Evolutionary conservation across 2,888 invertebrate species (phyloP).

Genomic region (Ariolimax columbianus): DNA sequence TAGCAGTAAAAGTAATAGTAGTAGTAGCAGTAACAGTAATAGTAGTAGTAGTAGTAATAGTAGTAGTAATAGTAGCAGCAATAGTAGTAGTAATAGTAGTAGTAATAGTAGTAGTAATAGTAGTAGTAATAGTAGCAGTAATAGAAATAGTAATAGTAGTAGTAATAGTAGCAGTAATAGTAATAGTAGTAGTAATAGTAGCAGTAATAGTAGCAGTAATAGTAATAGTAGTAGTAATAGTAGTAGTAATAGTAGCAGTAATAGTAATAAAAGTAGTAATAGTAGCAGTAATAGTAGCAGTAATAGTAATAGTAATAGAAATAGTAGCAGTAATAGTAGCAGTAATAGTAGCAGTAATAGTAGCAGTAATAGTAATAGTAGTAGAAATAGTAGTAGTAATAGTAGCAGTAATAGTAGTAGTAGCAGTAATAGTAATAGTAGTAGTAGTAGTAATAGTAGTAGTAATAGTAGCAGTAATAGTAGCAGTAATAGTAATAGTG

Average conservation of each 20-base stretch:
- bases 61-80: not conserved
- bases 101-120: not conserved
- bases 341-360: slow-evolving; percentile 8
- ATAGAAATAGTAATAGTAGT: not conserved
- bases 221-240: not conserved
- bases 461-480: slow-evolving; percentile 27
- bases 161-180: not conserved
- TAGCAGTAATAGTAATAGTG: slow-evolving; percentile 24
- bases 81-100: slow-evolving; percentile 3
- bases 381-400: too few species aligned
- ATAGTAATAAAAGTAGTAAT: not conserved
- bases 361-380: not conserved
- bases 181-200: not conserved
- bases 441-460: slow-evolving; percentile 28
- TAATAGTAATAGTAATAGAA: not conserved
- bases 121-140: slow-evolving; percentile 11
- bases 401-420: too few species aligned
- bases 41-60: slow-evolving; percentile 8
- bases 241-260: not conserved
- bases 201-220: not conserved
- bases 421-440: slow-evolving; percentile 11
- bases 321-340: slow-evolving; percentile 33
- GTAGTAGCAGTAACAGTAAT: not conserved
- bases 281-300: not conserved
- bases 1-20: too few species aligned